Evolutionary conservation across 2,888 invertebrate species (phyloP), one percentile per base, ranked within the genome.

Genomic region (Oeneis ivallda): DNA sequence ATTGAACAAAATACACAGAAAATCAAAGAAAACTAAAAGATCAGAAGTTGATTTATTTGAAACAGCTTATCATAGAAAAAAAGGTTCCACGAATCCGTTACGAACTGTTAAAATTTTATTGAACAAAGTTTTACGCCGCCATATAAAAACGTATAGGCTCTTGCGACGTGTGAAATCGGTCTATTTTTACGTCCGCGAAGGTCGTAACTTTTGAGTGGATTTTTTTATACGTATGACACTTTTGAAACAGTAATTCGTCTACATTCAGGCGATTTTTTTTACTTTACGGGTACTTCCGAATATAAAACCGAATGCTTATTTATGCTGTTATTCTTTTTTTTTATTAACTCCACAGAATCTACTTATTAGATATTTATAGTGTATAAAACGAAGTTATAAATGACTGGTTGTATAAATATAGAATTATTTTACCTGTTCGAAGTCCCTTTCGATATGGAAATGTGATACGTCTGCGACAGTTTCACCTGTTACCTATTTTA

Each of bases 101-200:
- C 72, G 79, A 73, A 74, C 79, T 78, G 82, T 89, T 86, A 87
- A 88, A 84, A 74, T 85, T 87, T 89, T 89, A 89, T 89, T 84
- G 87, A 81, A 83, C 79, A 77, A 78, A 70, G 77, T 85, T 88
- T 89, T 88, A 89, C 79, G 84, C 71, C 72, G 72, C 72, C 80
- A 76, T 83, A 88, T 87, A 88, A 88, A 86, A 83, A 78, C 76
- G 78, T 83, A 79, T 79, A 77, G 81, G 79, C 81, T 77, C 81
- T 82, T 79, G 82, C 74, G 82, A 88, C 85, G 87, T 88, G 89
- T 86, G 83, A 87, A 89, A 87, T 86, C 80, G 80, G 82, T 85
- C 84, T 84, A 86, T 86, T 89, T 88, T 91, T 88, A 86, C 83
- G 82, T 81, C 79, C 77, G 79, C 75, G 74, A 77, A 75, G 75